These are phyloP conservation scores for Chymomyza caudatula DNA, from an alignment of 2,888 invertebrate species.

Conservation along the genomic window DNA sequence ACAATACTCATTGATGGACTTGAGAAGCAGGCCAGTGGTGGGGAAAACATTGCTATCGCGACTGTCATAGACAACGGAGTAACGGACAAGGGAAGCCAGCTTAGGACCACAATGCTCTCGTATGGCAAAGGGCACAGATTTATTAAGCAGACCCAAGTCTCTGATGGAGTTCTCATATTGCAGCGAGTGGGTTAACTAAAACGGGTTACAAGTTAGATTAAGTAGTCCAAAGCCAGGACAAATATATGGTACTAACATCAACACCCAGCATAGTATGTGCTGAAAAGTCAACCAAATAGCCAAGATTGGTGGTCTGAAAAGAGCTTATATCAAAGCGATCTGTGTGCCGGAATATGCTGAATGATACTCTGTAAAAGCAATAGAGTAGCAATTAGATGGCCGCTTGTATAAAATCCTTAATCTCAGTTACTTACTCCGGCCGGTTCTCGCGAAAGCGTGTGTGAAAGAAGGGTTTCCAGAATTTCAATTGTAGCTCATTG, in stretches of 20 bases:
- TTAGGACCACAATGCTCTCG: slow-evolving; percentile 91
- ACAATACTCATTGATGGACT: slow-evolving; percentile 89
- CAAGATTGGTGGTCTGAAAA: slow-evolving; percentile 88
- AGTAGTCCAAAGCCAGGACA: not conserved
- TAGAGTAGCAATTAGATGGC: not conserved
- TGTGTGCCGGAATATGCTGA: slow-evolving; percentile 85
- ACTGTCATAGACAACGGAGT: slow-evolving; percentile 87
- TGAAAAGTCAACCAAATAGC: slow-evolving; percentile 87
- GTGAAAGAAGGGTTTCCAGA: slow-evolving; percentile 90
- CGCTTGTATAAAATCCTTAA: not conserved
- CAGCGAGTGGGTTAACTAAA: slow-evolving; percentile 87
- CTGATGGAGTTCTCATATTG: slow-evolving; percentile 93
- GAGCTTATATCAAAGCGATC: slow-evolving; percentile 79
- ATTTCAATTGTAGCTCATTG: slow-evolving; percentile 87
- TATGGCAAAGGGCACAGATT: slow-evolving; percentile 88
- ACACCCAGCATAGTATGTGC: slow-evolving; percentile 81
- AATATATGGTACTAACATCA: slow-evolving; percentile 74
- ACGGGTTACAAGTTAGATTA: slow-evolving; percentile 19
- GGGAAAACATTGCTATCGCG: slow-evolving; percentile 91
- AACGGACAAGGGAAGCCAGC: slow-evolving; percentile 91
- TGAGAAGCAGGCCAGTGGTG: slow-evolving; percentile 84
- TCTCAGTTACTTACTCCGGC: slow-evolving; percentile 81
- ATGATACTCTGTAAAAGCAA: slow-evolving; percentile 81
- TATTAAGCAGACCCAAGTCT: slow-evolving; percentile 86
- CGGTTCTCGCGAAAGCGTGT: slow-evolving; percentile 79